Percentiles rank a stretch among this genome's conserved stretches.
Conservation (phyloP, 2,888 invertebrate genomes). For the Uropetala carovei region DNA sequence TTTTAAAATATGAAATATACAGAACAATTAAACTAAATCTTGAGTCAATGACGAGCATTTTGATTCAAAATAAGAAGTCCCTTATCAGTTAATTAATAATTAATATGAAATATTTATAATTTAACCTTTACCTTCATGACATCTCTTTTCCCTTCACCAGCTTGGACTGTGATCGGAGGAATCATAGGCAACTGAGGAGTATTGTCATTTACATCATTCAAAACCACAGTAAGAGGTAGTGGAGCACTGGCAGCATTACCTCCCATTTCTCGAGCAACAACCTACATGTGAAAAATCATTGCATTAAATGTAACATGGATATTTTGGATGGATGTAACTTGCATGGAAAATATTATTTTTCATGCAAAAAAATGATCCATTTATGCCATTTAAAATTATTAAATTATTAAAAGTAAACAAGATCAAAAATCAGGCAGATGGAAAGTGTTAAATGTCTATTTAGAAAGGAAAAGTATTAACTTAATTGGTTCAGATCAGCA, state of each 20-base stretch:
- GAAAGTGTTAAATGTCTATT: no score
- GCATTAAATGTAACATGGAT: background rate
- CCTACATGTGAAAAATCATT: conserved; percentile 73
- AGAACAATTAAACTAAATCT: background rate
- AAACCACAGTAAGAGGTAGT: conserved; percentile 84
- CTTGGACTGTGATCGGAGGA: conserved; percentile 88
- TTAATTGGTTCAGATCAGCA: background rate
- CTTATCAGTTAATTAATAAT: background rate
- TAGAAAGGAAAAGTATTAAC: no score
- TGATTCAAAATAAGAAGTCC: background rate
- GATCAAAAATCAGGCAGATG: no score
- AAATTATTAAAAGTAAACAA: background rate
- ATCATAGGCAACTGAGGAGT: conserved; percentile 88
- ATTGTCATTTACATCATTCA: conserved; percentile 92
- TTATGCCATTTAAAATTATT: background rate
- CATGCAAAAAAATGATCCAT: background rate
- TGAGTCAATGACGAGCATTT: background rate
- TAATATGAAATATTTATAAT: background rate
- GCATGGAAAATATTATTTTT: background rate
- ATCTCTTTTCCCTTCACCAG: conserved; percentile 83
- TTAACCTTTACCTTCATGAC: conserved; percentile 80
- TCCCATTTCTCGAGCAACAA: conserved; percentile 89
- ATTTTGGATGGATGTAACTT: background rate
- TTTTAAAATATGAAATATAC: background rate
- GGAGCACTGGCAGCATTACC: conserved; percentile 90